Base-by-base conservation (phyloP, 2,797 vertebrate genomes). In the Benthosema pterotum region DNA sequence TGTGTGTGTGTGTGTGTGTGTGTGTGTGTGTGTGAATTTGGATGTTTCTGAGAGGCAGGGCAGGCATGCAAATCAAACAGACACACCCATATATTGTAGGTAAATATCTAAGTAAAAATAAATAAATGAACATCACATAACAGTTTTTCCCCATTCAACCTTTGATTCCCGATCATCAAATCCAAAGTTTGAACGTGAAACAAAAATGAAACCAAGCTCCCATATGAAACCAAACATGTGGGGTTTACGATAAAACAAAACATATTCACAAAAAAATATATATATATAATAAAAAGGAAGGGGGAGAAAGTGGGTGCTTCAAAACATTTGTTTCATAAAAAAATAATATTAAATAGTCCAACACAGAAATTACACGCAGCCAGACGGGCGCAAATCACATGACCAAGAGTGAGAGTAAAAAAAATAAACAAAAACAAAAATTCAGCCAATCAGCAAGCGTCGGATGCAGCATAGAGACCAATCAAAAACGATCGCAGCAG, bases 371-470 rank as follows among this genome's bases (percentile, higher is more conserved):
- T 88, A 91, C 86, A 92, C 85, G 54, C 88, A 91, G 91, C 90
- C 90, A 91, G 86, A 88, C 80, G 85, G 88, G 90, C 76, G 86
- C 88, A 91, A n/a, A n/a, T 90, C 83, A 88, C 91, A 92, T 91
- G 87, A 90, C 83, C 87, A 87, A 90, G 83, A 88, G 86, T 90
- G 88, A 89, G 69, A 65, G 80, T 63, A 64, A 61, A 65, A 38
- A 71, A 79, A 52, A 18, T 83, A 78, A 85, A 65, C 82, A 87
- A 85, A 60, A 48, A 2, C 51, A 75, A 76, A 60, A 83, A 81
- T 52, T 84, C 86, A 91, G 91, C 90, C 91, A 91, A 91, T 91
- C 90, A 91, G 90, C 90, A 93, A 92, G 91, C 91, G 62, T 91
- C 79, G 75, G 90, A 90, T 92, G 91, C 91, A 93, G 90, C 84